Evolutionary conservation across 64 coral and sea anemone species (phyloP).

Genomic region (Hydrozoanthus tunicans): DNA sequence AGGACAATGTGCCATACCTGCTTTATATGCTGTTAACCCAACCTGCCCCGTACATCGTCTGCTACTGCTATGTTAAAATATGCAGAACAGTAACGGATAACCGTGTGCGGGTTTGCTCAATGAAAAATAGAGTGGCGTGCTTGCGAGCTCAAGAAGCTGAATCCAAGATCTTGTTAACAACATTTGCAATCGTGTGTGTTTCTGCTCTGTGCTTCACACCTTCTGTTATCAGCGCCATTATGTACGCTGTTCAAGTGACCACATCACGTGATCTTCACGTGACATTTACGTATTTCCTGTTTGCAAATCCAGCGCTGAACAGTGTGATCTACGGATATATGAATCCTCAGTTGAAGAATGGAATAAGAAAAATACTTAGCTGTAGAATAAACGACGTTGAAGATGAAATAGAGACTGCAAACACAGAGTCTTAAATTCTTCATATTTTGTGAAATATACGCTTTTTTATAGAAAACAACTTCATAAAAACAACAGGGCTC

Average conservation of each 20-base stretch:
- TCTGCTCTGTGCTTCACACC: slow-evolving; percentile 27
- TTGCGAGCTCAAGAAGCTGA: slow-evolving; percentile 49
- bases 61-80: slow-evolving; percentile 47
- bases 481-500: not conserved
- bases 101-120: slow-evolving; percentile 33
- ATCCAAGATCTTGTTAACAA: slow-evolving; percentile 42
- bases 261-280: not conserved
- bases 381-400: not conserved
- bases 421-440: slow-evolving; percentile 10
- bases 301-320: slow-evolving; percentile 22
- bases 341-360: slow-evolving; percentile 33
- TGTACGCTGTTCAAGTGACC: slow-evolving; percentile 8
- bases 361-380: not conserved
- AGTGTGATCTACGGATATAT: slow-evolving; percentile 46
- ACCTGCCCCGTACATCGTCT: slow-evolving; percentile 46
- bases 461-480: not conserved
- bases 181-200: slow-evolving; percentile 42
- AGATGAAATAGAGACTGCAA: not conserved
- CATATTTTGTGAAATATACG: not conserved
- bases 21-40: slow-evolving; percentile 11
- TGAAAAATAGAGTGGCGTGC: slow-evolving; percentile 33
- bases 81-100: not conserved
- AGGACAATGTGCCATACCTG: not conserved
- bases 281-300: slow-evolving; percentile 25
- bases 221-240: slow-evolving; percentile 5